These are phyloP conservation scores for Galerucella calmariensis DNA, from an alignment of 2,888 invertebrate genomes.

Conservation along the genomic window DNA sequence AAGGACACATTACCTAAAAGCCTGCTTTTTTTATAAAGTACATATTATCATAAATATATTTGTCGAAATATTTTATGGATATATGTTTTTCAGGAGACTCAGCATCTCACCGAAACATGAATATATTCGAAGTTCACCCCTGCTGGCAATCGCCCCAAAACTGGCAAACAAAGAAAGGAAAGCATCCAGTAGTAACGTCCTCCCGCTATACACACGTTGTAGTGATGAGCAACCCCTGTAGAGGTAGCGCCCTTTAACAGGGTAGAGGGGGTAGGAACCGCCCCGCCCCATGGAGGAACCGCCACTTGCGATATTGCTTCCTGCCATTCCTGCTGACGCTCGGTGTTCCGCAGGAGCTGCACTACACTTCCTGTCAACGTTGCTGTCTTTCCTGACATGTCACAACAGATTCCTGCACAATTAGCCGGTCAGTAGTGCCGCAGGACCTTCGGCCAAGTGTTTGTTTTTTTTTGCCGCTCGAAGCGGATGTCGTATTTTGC, in stretches of 20 bases:
- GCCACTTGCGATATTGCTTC: conserved; percentile 67
- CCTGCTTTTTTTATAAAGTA: background rate
- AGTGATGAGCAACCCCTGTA: conserved; percentile 57
- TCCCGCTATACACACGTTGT: conserved; percentile 34
- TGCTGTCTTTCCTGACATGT: conserved; percentile 59
- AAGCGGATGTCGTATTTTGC: conserved; percentile 32
- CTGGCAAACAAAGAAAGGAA: conserved; percentile 38
- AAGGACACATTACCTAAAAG: too few relatives aligned
- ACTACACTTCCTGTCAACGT: conserved; percentile 62
- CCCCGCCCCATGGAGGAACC: conserved; percentile 64
- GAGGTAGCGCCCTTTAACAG: conserved; percentile 50
- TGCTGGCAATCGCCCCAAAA: conserved; percentile 28
- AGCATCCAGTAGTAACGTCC: conserved; percentile 40
- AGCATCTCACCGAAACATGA: conserved; percentile 7
- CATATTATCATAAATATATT: conserved; percentile 1
- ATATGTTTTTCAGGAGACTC: conserved; percentile 4
- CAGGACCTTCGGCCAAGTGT: conserved; percentile 39
- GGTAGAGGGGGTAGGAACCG: conserved; percentile 56
- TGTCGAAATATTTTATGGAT: conserved; percentile 2
- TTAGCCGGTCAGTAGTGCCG: conserved; percentile 48
- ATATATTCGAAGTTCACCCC: background rate
- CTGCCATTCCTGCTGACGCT: conserved; percentile 64
- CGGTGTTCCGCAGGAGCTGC: conserved; percentile 64
- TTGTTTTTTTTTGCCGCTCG: conserved; percentile 23
- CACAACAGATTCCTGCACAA: conserved; percentile 50